phyloP scores from a whole-genome alignment of 2,113 vertebrate genomes.

The Philantomba maxwellii region DNA sequence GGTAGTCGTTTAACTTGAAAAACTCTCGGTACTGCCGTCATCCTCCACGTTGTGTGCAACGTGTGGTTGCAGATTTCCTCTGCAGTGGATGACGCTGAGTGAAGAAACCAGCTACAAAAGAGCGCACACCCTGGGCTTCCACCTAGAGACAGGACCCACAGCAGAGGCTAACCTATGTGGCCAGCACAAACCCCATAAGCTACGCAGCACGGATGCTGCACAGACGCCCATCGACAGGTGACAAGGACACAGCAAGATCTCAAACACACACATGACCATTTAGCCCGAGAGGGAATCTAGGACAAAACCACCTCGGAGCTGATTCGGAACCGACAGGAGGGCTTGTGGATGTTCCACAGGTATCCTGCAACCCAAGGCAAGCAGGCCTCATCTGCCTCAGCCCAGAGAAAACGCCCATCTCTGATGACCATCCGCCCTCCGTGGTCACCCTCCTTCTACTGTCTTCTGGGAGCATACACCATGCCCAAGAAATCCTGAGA shows the following conservation, averaged over 20 bases:
- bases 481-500: background rate
- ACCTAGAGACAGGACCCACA: background rate
- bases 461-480: background rate
- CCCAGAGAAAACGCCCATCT: background rate
- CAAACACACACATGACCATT: background rate
- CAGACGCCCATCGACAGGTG: background rate
- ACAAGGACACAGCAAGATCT: background rate
- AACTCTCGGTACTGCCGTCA: background rate
- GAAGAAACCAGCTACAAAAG: too few species aligned
- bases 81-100: background rate
- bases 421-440: background rate
- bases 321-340: background rate
- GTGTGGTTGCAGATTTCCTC: background rate
- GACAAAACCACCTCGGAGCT: background rate
- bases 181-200: background rate
- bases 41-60: too few species aligned
- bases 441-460: background rate
- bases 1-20: background rate
- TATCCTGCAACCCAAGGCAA: background rate
- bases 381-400: background rate
- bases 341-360: background rate
- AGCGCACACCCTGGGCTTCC: background rate
- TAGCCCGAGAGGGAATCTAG: background rate
- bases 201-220: background rate
- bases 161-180: background rate